Evolutionary conservation across 2,797 vertebrate genomes (phyloP), one percentile per base, ranked within the genome.

Genomic region (Chrysolophus pictus): DNA sequence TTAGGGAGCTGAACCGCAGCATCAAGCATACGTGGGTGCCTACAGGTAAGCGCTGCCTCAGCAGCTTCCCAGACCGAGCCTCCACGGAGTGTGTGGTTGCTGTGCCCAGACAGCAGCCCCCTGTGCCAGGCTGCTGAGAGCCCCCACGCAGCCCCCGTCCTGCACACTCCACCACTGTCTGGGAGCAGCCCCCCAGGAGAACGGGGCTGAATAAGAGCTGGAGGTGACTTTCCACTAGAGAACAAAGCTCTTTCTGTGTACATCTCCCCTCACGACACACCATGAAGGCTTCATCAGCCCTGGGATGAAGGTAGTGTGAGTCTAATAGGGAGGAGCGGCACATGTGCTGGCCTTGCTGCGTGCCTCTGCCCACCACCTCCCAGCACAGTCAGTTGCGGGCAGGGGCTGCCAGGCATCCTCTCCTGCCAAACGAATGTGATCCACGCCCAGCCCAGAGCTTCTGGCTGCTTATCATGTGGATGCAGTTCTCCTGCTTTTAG

Each of bases 401-500:
- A 93, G 78, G 84, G 84, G 53, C 81, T 95, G 91, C 87, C 73
- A 92, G 90, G 76, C 64, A 0, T 70, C 77, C 71, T 91, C 67
- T 51, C 47, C 84, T 93, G 88, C 91, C 78, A 79, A 76, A 92
- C 59, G 91, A 93, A 89, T 65, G 39, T 5, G 3, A 76, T 46
- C 74, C 88, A 91, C 91, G 10, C 94, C 88, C 95, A 93, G 79
- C 82, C 81, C 88, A 95, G 90, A 88, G 73, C 91, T 96, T 95
- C 96, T 97, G 97, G 95, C 92, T 0, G 95, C 96, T 96, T 97
- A 97, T 96, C 95, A 37, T 94, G 95, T 93, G 84, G 93, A 96
- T 91, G 96, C 97, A 98, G 97, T 95, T 85, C 94, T 94, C 94
- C 87, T 96, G 95, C 96, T 88, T 95, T 84, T 92, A 97, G 95